Evolutionary conservation across 2,113 vertebrate genomes (phyloP).

Genomic region (Xenopus borealis): DNA sequence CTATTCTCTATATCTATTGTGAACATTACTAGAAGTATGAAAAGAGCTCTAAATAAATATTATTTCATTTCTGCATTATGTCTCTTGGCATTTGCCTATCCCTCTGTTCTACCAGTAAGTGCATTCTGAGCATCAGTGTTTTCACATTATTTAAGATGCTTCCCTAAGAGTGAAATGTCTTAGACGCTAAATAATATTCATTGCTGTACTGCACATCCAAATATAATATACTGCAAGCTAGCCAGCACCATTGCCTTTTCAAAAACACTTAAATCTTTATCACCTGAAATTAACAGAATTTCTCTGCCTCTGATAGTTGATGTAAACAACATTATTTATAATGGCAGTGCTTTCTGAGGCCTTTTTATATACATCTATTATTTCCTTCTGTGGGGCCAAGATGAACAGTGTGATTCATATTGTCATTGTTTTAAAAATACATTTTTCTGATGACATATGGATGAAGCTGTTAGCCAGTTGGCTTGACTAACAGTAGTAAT

Average conservation of each 20-base stretch:
- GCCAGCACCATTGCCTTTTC: slow-evolving; percentile 15
- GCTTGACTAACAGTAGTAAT: not conserved
- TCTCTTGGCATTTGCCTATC: slow-evolving; percentile 2
- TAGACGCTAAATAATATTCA: slow-evolving; percentile 20
- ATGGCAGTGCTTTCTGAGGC: not conserved
- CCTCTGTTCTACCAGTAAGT: slow-evolving; percentile 4
- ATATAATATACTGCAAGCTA: slow-evolving; percentile 8
- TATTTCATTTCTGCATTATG: not conserved
- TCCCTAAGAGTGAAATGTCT: slow-evolving; percentile 8
- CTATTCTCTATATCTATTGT: not conserved
- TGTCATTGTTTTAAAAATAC: not conserved
- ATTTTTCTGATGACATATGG: not conserved
- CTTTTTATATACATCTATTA: slow-evolving; percentile 40
- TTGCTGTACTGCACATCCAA: not conserved
- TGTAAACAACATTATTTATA: slow-evolving; percentile 38
- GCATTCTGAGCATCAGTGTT: not conserved
- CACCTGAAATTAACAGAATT: slow-evolving; percentile 2
- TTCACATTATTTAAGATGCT: slow-evolving; percentile 8
- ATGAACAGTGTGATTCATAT: slow-evolving; percentile 29
- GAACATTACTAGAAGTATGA: slow-evolving; percentile 5
- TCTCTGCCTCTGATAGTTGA: not conserved
- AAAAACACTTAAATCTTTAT: slow-evolving; percentile 27
- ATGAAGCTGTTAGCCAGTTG: slow-evolving; percentile 3
- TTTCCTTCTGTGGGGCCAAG: slow-evolving; percentile 29
- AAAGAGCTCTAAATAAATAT: slow-evolving; percentile 3